Conservation (phyloP, 2,797 vertebrate genomes). For the Acridotheres tristis region DNA sequence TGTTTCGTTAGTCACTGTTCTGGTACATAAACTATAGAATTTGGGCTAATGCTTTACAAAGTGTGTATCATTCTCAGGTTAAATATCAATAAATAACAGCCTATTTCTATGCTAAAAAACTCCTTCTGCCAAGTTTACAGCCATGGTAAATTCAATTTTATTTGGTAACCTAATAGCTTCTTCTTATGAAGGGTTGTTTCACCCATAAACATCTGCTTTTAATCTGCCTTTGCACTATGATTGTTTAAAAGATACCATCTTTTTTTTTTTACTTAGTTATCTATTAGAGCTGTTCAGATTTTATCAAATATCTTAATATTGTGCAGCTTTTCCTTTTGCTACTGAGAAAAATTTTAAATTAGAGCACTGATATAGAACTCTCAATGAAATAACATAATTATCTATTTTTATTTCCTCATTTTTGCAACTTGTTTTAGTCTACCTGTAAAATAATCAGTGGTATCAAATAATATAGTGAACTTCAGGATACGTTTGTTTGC, state of each 20-base stretch:
- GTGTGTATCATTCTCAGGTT: slow-evolving; percentile 1
- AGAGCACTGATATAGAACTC: background rate
- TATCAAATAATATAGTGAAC: background rate
- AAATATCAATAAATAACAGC: slow-evolving; percentile 50
- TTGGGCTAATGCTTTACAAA: background rate
- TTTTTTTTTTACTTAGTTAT: background rate
- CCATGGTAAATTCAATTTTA: slow-evolving; percentile 58
- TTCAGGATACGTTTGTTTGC: background rate
- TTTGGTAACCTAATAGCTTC: slow-evolving; percentile 45
- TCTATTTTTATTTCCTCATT: background rate
- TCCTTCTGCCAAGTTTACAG: slow-evolving; percentile 14
- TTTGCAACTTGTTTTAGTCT: background rate
- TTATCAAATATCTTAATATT: slow-evolving; percentile 21
- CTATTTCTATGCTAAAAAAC: background rate
- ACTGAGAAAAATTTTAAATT: background rate
- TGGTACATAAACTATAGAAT: background rate
- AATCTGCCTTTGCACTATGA: slow-evolving; percentile 33
- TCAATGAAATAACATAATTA: background rate
- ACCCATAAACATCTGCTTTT: slow-evolving; percentile 53
- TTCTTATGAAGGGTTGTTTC: slow-evolving; percentile 41
- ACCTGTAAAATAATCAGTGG: background rate
- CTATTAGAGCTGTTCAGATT: background rate
- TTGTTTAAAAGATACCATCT: slow-evolving; percentile 20
- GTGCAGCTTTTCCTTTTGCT: background rate
- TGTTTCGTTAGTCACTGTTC: background rate